These are phyloP conservation scores for Neotoxoptera formosana DNA, from an alignment of 1,140 invertebrate species.

Conservation along the genomic window DNA sequence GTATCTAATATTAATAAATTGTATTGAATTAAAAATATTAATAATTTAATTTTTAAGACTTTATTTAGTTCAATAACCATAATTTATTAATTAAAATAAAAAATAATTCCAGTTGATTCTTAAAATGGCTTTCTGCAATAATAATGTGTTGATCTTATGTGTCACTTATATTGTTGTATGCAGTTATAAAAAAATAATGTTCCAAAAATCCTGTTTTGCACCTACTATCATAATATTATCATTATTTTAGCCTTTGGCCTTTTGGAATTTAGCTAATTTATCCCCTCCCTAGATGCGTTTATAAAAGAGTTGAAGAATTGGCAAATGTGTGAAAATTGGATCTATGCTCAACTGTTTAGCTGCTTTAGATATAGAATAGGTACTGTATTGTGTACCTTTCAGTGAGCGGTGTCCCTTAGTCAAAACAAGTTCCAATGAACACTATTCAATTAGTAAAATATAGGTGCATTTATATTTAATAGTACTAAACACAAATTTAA, in stretches of 20 bases:
- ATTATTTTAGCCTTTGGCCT: too few relatives aligned
- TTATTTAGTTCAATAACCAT: not conserved
- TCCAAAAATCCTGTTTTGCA: too few relatives aligned
- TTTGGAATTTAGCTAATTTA: too few relatives aligned
- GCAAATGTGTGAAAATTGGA: too few relatives aligned
- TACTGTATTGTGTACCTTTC: not conserved
- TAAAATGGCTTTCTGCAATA: not conserved
- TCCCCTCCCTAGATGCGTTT: too few relatives aligned
- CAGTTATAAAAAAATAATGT: too few relatives aligned
- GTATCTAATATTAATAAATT: not conserved
- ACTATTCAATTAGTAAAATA: not conserved
- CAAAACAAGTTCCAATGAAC: not conserved
- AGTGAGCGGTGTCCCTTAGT: not conserved
- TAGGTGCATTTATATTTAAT: not conserved
- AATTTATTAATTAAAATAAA: not conserved
- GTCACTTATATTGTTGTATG: not conserved
- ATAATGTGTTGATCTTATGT: not conserved
- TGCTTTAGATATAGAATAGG: not conserved
- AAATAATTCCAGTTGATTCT: not conserved
- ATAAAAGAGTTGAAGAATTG: too few relatives aligned
- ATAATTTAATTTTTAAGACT: not conserved
- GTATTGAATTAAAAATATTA: not conserved
- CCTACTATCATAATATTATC: too few relatives aligned
- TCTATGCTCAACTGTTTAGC: too few relatives aligned
- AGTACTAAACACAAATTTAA: too few relatives aligned